phyloP scores from a whole-genome alignment of 2,113 vertebrate species.

The Pimephales promelas region DNA sequence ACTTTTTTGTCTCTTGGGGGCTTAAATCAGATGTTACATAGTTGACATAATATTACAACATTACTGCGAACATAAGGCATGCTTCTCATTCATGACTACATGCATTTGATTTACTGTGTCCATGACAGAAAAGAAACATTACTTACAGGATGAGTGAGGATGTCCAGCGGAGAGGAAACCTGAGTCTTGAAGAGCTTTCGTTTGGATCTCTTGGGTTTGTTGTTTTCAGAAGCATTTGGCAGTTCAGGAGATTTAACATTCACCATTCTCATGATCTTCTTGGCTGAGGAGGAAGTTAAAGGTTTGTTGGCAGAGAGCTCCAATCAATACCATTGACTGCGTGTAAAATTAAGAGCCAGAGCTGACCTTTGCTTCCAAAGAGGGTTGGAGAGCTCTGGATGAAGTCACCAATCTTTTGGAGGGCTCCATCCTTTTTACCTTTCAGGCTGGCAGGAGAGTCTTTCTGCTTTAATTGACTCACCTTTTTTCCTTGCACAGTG shows the following conservation, averaged over 20 bases:
- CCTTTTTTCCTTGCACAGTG: slow-evolving; percentile 42
- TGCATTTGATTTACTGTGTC: neutral
- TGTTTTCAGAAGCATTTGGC: slow-evolving; percentile 46
- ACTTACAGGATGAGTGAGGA: slow-evolving; percentile 79
- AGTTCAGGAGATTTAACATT: slow-evolving; percentile 70
- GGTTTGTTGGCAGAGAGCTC: neutral
- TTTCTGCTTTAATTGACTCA: slow-evolving; percentile 67
- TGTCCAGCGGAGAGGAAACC: slow-evolving; percentile 76
- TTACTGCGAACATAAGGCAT: neutral
- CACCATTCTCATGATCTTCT: slow-evolving; percentile 80
- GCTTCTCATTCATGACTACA: neutral
- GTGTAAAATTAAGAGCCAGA: slow-evolving; percentile 37
- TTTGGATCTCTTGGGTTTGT: slow-evolving; percentile 77
- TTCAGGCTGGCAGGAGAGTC: slow-evolving; percentile 60
- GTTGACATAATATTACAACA: neutral
- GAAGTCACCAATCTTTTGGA: slow-evolving; percentile 85
- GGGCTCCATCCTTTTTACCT: slow-evolving; percentile 73
- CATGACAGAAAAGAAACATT: neutral
- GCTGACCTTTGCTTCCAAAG: slow-evolving; percentile 84
- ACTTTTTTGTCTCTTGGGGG: neutral
- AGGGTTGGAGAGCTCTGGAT: slow-evolving; percentile 82
- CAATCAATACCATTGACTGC: neutral
- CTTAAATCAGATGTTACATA: neutral
- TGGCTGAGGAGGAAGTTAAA: slow-evolving; percentile 71
- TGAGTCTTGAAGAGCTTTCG: slow-evolving; percentile 80